Percentiles rank a stretch among this genome's conserved stretches.
These are phyloP conservation scores for Pyrocoelia pectoralis DNA, from an alignment of 2,888 invertebrate species.

Conservation along the genomic window DNA sequence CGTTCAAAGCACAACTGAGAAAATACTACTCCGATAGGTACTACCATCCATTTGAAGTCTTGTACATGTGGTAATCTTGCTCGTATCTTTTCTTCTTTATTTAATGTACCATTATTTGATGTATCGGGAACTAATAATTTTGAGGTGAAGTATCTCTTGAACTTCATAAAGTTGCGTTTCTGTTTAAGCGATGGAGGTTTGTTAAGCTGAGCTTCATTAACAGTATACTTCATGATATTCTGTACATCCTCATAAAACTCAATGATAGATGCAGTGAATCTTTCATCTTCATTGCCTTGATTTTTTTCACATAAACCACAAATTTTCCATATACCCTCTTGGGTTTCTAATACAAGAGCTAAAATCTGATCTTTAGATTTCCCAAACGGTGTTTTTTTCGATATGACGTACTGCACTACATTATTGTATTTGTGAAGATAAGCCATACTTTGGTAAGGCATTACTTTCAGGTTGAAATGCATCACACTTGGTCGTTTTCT, in stretches of 20 bases:
- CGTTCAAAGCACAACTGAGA: conserved; percentile 62
- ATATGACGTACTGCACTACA: conserved; percentile 52
- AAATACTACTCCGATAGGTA: conserved; percentile 65
- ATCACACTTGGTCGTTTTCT: conserved; percentile 38
- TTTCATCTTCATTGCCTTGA: neutral
- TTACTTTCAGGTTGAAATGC: conserved; percentile 46
- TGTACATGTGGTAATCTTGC: conserved; percentile 48
- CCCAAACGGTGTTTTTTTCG: conserved; percentile 43
- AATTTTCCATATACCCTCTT: conserved; percentile 46
- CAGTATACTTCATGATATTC: neutral
- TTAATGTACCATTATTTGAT: conserved; percentile 39
- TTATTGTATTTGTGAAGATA: conserved; percentile 18
- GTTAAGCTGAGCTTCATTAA: neutral
- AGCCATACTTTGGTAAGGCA: neutral
- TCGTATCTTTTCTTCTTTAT: conserved; percentile 58
- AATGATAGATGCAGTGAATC: conserved; percentile 4
- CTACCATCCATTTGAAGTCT: conserved; percentile 63
- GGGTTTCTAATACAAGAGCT: conserved; percentile 45
- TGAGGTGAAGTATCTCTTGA: too few relatives aligned
- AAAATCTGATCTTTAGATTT: conserved; percentile 46
- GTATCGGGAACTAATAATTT: neutral
- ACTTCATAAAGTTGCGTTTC: too few relatives aligned
- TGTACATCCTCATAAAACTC: neutral
- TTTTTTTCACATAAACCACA: conserved; percentile 53
- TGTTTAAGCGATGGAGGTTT: too few relatives aligned